Base-by-base conservation (phyloP, 2,888 invertebrate species). In the Pilophorus perplexus region DNA sequence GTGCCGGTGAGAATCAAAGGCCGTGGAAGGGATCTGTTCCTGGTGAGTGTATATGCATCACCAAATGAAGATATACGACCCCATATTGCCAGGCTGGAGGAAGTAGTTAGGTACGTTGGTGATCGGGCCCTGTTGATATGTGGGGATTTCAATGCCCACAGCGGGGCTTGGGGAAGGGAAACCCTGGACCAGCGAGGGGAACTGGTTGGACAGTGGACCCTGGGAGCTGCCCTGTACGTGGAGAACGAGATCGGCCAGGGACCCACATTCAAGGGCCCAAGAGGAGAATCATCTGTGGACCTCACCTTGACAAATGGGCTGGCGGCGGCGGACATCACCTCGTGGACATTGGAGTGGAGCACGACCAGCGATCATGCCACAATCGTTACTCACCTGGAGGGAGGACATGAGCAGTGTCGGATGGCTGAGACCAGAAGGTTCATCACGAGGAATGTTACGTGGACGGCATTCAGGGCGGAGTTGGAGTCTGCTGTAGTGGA, bases 201-300 rank as follows among this genome's bases (percentile, higher is more conserved):
- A 6, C 8, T 20, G 5, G 52, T 33, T 1, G 2, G 10, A 6
- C 1, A 12, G 1, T 52, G 27, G 28, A 18, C 10, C 2, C 8
- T 33, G 2, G 27, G 27, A 25, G 2, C 10, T 2, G 4, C 5
- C 10, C 22, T 38, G 12, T 2, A 3, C 10, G 1, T 57, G 2
- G 16, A 10, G 1, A 57, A 57, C 12, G 37, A 57, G 8, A 1
- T 38, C 1, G 33, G 20, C 5, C 5, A 12, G 23, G 57, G 57
- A 1, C 40, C 38, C 2, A 57, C 57, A 10, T 57, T 57, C 20
- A 18, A 12, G 8, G 57, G 57, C n/a, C n/a, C n/a, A n/a, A n/a
- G n/a, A n/a, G n/a, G n/a, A n/a, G n/a, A n/a, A n/a, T n/a, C n/a
- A n/a, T 38, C 6, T n/a, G n/a, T 57, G 12, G 57, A 57, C 23